phyloP scores from a whole-genome alignment of 2,888 invertebrate genomes.

The Phortica okadai region DNA sequence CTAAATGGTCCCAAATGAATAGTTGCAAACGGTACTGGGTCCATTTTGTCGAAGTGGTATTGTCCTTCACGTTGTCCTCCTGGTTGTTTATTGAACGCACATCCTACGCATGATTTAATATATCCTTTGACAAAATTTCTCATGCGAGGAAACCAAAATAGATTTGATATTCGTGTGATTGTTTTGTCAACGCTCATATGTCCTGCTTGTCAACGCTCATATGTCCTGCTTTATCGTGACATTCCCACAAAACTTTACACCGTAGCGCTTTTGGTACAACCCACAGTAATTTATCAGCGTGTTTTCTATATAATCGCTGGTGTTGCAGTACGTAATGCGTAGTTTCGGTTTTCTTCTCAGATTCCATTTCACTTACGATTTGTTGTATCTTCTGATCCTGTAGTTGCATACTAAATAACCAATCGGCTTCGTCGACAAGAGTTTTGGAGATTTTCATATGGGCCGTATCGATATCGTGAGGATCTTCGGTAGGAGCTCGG shows the following conservation, averaged over 20 bases:
- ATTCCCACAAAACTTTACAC: conserved; percentile 20
- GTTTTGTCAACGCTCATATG: conserved; percentile 23
- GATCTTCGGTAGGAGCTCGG: background rate
- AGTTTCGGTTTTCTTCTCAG: too few relatives aligned
- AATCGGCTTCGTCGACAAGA: conserved; percentile 1
- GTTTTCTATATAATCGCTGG: conserved; percentile 17
- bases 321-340: too few relatives aligned
- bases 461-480: background rate
- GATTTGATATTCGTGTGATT: background rate
- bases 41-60: conserved; percentile 3
- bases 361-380: too few relatives aligned
- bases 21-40: conserved; percentile 32
- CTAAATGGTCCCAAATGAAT: conserved; percentile 38
- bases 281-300: conserved; percentile 31
- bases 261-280: conserved; percentile 42
- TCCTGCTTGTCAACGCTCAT: too few relatives aligned
- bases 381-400: too few relatives aligned
- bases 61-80: too few relatives aligned
- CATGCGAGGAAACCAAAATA: background rate
- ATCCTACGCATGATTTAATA: too few relatives aligned
- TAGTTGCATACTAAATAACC: too few relatives aligned
- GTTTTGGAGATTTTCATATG: conserved; percentile 1
- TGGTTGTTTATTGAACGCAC: too few relatives aligned
- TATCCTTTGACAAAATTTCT: too few relatives aligned
- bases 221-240: conserved; percentile 35